Base-by-base conservation (phyloP, 2,113 vertebrate species). In the Herpetotheres cachinnans region DNA sequence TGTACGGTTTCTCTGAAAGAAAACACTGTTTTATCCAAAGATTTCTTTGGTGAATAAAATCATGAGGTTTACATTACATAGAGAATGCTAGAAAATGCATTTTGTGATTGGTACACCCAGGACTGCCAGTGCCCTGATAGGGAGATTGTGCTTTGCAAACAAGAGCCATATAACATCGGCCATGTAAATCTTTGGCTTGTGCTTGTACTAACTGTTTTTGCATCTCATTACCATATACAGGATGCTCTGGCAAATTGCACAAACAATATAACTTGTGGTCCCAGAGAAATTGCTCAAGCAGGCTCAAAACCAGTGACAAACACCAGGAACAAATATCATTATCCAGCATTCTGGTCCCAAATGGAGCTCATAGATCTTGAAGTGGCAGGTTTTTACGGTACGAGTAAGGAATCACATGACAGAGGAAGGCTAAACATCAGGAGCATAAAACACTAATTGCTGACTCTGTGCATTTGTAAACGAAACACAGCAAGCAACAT, bases 371-470 rank as follows among this genome's bases (percentile, higher is more conserved):
- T 26, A 86, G 94, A 94, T 89, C 85, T 91, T 27, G 18, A 95
- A 95, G 79, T 90, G 93, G 62, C 84, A 97, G 80, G 24, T 18
- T 94, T 96, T 87, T 91, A 93, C 38, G 73, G 58, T 62, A 59
- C 71, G 49, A 97, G 89, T 93, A 52, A 94, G 86, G 94, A 95
- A 95, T 95, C 67, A 73, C 40, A 79, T 87, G 85, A 97, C 65
- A 94, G 86, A 38, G 13, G 79, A 81, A 90, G 44, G 70, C 50
- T 82, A 96, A 97, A 91, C 76, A 95, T 93, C 82, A 95, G 59
- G 36, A 91, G 40, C 78, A 82, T 95, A 96, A 96, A 96, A 70
- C 65, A 93, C 55, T 97, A 97, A 98, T 95, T 97, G 89, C 93
- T 92, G 82, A 94, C 81, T 95, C 69, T 70, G 42, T 95, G 82